A percentile compares a stretch with the other conserved stretches of the same genome.
phyloP scores from a whole-genome alignment of 2,888 invertebrate genomes.

The Cerastis leucographa region DNA sequence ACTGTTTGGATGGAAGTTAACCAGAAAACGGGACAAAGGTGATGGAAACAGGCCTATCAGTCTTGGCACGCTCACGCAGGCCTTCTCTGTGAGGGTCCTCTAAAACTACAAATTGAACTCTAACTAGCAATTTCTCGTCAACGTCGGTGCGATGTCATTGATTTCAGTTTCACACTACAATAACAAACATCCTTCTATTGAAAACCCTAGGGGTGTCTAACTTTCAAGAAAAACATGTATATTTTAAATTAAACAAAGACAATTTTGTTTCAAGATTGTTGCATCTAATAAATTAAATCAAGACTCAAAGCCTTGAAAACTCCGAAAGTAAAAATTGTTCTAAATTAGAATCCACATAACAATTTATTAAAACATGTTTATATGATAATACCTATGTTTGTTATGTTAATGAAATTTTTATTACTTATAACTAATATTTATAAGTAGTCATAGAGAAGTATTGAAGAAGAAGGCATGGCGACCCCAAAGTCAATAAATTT shows the following conservation, averaged over 20 bases:
- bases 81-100: slow-evolving; percentile 42
- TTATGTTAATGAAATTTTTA: too few relatives aligned
- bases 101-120: slow-evolving; percentile 79
- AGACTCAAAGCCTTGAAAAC: background rate
- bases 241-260: background rate
- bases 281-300: background rate
- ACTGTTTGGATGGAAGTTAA: background rate
- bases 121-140: slow-evolving; percentile 83
- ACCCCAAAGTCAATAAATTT: too few relatives aligned
- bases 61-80: slow-evolving; percentile 31
- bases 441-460: too few relatives aligned
- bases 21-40: slow-evolving; percentile 21
- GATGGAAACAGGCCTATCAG: slow-evolving; percentile 24
- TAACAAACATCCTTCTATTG: slow-evolving; percentile 82
- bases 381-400: background rate
- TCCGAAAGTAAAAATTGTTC: background rate
- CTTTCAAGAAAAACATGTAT: slow-evolving; percentile 11
- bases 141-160: slow-evolving; percentile 83
- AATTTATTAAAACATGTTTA: background rate
- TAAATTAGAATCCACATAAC: too few relatives aligned
- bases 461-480: too few relatives aligned
- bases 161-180: slow-evolving; percentile 83
- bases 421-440: background rate
- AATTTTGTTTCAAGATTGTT: background rate
- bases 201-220: slow-evolving; percentile 75